Base-by-base conservation (phyloP, 2,113 vertebrate genomes). In the Circaetus cinerascens region DNA sequence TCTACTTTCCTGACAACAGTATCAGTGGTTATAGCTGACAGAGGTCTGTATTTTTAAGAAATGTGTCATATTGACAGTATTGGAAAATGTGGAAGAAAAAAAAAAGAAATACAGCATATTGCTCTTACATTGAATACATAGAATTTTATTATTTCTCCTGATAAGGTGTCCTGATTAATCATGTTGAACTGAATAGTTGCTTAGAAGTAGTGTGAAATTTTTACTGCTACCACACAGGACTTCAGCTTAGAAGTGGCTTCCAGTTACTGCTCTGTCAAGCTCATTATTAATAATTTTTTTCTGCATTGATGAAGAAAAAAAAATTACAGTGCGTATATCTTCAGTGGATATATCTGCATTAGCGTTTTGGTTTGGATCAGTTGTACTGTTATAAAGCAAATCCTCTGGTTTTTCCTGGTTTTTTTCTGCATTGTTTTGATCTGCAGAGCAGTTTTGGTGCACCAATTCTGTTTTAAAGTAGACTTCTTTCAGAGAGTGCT, bases 331-430 rank as follows among this genome's bases (percentile, higher is more conserved):
- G 34, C 21, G 3, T 48, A 41, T 43, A 76, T 48, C 41, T 68
- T 55, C 25, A 27, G 19, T 38, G 18, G 30, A 20, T 77, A 29
- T 15, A 45, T 27, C 11, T 56, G 6, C 59, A 66, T 69, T 57
- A 57, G 5, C 40, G 34, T 60, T 76, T 77, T 46, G 11, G 2
- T 66, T 86, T 86, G 21, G 9, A 34, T 57, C 17, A 8, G 1
- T 56, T 71, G 8, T n/a, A 40, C 10, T 32, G 5, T 43, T 60
- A 50, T 48, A 48, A 68, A 88, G 13, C 9, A 74, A 19, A 57
- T 64, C 13, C 9, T 40, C 13, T 72, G 8, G 0, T 45, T 64
- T 76, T 71, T 5, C 25, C 1, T 14, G 4, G 1, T n/a, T 51
- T 43, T 56, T 73, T 22, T 8, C 5, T 62, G 13, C 14, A 3